Percentiles rank a stretch among this genome's conserved stretches.
These are phyloP conservation scores for Cylindroiulus punctatus DNA, from an alignment of 2,888 invertebrate genomes.

Conservation along the genomic window DNA sequence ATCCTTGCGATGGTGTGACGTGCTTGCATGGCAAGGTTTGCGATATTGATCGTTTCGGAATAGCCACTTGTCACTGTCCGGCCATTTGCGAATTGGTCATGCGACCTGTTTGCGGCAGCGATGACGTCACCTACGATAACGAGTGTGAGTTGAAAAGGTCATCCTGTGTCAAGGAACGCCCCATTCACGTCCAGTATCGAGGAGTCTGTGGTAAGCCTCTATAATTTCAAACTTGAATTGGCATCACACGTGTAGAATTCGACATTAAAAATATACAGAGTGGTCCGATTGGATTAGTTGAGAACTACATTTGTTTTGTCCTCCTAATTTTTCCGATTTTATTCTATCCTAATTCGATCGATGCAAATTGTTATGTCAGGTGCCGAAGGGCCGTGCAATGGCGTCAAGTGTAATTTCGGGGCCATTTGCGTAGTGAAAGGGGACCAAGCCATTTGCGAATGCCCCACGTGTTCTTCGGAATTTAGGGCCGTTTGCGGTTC, in stretches of 20 bases:
- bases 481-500: conserved; percentile 83
- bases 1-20: conserved; percentile 82
- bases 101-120: conserved; percentile 70
- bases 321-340: background rate
- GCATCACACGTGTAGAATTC: too few species aligned
- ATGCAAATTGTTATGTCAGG: conserved; percentile 56
- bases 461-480: conserved; percentile 84
- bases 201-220: conserved; percentile 74
- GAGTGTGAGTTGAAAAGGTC: conserved; percentile 68
- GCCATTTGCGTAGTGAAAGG: conserved; percentile 76
- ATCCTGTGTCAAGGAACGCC: conserved; percentile 68
- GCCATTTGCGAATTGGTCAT: conserved; percentile 79
- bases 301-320: conserved; percentile 36
- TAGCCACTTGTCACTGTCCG: conserved; percentile 86
- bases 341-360: background rate
- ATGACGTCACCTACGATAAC: conserved; percentile 69
- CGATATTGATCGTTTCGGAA: conserved; percentile 81
- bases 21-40: conserved; percentile 84
- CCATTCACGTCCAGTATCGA: conserved; percentile 71
- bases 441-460: conserved; percentile 80
- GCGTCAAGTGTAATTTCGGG: conserved; percentile 76
- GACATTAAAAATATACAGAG: too few species aligned
- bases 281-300: background rate
- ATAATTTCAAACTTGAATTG: background rate
- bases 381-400: conserved; percentile 67